These are phyloP conservation scores for Loripinus fragilis DNA, from an alignment of 2,888 invertebrate species.

Conservation along the genomic window DNA sequence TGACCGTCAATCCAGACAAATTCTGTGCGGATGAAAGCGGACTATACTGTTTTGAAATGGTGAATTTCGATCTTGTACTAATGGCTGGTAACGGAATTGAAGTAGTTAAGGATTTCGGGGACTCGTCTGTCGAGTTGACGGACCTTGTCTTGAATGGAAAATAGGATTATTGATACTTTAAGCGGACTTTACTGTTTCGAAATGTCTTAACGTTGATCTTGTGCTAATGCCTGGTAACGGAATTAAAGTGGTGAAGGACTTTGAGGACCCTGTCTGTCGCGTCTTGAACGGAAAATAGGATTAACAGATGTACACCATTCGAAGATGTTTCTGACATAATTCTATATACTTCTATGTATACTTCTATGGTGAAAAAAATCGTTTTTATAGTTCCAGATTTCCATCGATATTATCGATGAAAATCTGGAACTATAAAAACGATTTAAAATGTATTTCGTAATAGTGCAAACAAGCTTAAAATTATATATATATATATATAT, in stretches of 20 bases:
- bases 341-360: too few species aligned
- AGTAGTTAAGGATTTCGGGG: constrained; percentile 47
- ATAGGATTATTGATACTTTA: too few species aligned
- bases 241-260: constrained; percentile 42
- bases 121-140: constrained; percentile 11
- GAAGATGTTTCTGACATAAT: too few species aligned
- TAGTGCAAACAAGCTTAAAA: too few species aligned
- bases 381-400: too few species aligned
- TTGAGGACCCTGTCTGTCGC: constrained; percentile 29
- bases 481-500: too few species aligned
- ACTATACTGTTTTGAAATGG: constrained; percentile 40
- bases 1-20: constrained; percentile 39
- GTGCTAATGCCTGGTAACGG: constrained; percentile 42
- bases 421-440: too few species aligned
- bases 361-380: too few species aligned
- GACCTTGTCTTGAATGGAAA: constrained; percentile 8
- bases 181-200: constrained; percentile 50
- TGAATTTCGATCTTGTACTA: constrained; percentile 49
- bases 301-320: too few species aligned
- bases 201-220: constrained; percentile 45
- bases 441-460: too few species aligned
- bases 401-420: too few species aligned
- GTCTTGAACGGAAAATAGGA: too few species aligned
- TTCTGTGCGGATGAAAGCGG: constrained; percentile 46
- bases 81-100: constrained; percentile 35